These are phyloP conservation scores for Semnornis frantzii DNA, from an alignment of 2,113 vertebrate species.

Conservation along the genomic window DNA sequence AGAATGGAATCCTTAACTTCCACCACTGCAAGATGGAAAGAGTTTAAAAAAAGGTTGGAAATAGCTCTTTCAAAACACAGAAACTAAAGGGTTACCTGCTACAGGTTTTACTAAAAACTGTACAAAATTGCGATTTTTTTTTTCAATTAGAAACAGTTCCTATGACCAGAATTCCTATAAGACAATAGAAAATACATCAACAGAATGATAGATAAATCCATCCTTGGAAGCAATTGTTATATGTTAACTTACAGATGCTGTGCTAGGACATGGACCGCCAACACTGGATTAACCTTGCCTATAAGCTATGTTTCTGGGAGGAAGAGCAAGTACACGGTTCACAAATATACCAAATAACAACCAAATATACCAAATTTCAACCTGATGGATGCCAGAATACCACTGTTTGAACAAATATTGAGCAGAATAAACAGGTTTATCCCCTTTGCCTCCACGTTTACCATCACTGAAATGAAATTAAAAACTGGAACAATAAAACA, in stretches of 20 bases:
- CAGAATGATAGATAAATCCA: slow-evolving; percentile 88
- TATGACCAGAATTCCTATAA: slow-evolving; percentile 80
- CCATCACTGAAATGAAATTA: slow-evolving; percentile 77
- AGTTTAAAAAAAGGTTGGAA: slow-evolving; percentile 75
- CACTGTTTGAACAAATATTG: slow-evolving; percentile 72
- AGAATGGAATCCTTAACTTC: slow-evolving; percentile 69
- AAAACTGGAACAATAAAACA: slow-evolving; percentile 78
- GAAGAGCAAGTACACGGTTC: slow-evolving; percentile 99
- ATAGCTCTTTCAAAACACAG: slow-evolving; percentile 75
- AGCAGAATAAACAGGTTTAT: slow-evolving; percentile 72
- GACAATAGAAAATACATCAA: slow-evolving; percentile 82
- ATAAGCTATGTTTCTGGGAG: slow-evolving; percentile 99
- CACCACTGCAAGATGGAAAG: slow-evolving; percentile 69
- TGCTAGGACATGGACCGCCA: slow-evolving; percentile 97
- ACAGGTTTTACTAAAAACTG: slow-evolving; percentile 70
- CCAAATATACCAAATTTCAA: slow-evolving; percentile 78
- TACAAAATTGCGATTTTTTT: slow-evolving; percentile 62
- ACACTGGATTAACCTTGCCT: slow-evolving; percentile 99
- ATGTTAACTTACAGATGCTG: slow-evolving; percentile 99
- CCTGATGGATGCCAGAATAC: slow-evolving; percentile 78
- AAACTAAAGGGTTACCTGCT: slow-evolving; percentile 71
- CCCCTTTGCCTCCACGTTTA: slow-evolving; percentile 76
- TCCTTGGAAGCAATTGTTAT: slow-evolving; percentile 92
- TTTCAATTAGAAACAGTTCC: slow-evolving; percentile 71
- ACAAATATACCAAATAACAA: slow-evolving; percentile 86